Base-by-base conservation (phyloP, 2,888 invertebrate genomes). In the Drosophila flavopinicola region DNA sequence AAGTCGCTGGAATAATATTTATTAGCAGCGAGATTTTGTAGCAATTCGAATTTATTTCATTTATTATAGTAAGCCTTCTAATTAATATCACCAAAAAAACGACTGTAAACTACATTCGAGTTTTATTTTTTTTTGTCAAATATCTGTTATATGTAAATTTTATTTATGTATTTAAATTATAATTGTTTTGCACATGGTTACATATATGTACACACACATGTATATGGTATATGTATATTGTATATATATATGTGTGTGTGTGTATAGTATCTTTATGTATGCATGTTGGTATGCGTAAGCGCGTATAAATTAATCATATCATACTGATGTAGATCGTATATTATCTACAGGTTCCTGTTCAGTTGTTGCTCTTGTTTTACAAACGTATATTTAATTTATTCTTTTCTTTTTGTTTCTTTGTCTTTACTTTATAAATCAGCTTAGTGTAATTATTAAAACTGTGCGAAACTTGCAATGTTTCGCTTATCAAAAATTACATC, bases 331-430 rank as follows among this genome's bases (percentile, higher is more conserved):
- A 83, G 85, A 85, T 78, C 70, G 63, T 82, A 72, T 68, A 78
- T 74, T 76, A 85, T 82, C 83, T 82, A 85, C 83, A 83, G 60
- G 57, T 78, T 80, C 59, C 66, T 70, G 49, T 61, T 85, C 82
- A 80, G 71, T 78, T 71, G 60, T 68, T 68, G 57, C 47, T 77
- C 58, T 47, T 77, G 66, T 52, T 73, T 77, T 54, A 70, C 63
- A 78, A 82, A 82, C 68, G 48, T 66, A 49, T 52, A 38, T 59
- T 33, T 44, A 25, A 17, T 30, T 33, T 39, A n/a, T 37, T 56
- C 70, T 30, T 56, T 35, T 48, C 15, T 58, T 64, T 35, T 52
- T 35, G 49, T 60, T 70, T 58, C 17, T 38, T 58, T 61, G 45
- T 39, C 39, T 45, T 59, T 44, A 42, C 32, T 66, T 66, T 61